Conservation (phyloP, 2,797 vertebrate species). For the Cuniculus paca region DNA sequence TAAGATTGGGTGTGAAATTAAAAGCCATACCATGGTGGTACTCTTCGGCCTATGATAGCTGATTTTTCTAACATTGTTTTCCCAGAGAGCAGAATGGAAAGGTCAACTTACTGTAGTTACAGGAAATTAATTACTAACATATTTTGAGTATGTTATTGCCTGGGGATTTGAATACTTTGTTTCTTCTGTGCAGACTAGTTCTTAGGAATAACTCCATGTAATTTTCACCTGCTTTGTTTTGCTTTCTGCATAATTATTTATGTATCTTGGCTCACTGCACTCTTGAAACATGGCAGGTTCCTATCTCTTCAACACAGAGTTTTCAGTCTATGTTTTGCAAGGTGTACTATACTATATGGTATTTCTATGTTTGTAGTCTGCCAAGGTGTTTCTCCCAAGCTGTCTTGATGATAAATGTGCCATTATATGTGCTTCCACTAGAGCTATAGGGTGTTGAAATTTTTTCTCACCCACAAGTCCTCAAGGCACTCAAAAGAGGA, state of each 20-base stretch:
- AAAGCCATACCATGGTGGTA: neutral
- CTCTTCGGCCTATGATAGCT: neutral
- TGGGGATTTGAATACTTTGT: neutral
- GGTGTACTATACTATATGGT: neutral
- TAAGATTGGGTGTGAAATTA: neutral
- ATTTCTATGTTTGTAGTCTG: neutral
- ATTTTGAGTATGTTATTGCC: neutral
- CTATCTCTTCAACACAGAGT: neutral
- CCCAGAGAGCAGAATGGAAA: neutral
- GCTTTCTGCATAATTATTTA: neutral
- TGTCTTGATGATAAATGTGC: neutral
- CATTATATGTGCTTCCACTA: neutral
- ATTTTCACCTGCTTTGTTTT: neutral
- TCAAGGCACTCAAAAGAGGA: slow-evolving; percentile 65
- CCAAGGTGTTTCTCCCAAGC: slow-evolving; percentile 6
- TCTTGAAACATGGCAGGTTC: neutral
- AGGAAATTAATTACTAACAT: neutral
- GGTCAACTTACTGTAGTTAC: neutral
- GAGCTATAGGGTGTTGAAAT: neutral
- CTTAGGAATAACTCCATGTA: slow-evolving; percentile 44
- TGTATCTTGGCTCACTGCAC: neutral
- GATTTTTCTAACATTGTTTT: neutral
- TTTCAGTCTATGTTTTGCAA: neutral
- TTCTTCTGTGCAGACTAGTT: slow-evolving; percentile 20
- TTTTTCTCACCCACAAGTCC: slow-evolving; percentile 59